Base-by-base conservation (phyloP, 1,140 invertebrate genomes). In the Aleiodes sp. region DNA sequence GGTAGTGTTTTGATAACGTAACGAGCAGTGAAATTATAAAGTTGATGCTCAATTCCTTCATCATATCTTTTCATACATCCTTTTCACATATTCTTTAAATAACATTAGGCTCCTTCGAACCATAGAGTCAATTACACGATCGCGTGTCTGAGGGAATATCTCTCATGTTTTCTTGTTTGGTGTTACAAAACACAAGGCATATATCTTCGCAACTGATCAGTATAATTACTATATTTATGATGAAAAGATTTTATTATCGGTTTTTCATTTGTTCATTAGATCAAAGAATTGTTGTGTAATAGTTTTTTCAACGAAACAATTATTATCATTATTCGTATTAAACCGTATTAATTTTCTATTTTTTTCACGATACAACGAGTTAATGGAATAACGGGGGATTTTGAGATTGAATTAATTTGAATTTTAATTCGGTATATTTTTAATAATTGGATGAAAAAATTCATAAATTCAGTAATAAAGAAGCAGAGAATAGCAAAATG, bases 221-320 rank as follows among this genome's bases (percentile, higher is more conserved):
- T 35, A 37, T 71, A 71, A 71, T 71, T 39, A 57, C 60, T 43
- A 64, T 63, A 31, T 71, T 67, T 71, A 71, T 31, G 43, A 71
- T 31, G 33, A 43, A 39, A 65, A 29, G 41, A 65, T 70, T 70
- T 16, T 52, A 56, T 46, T 28, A 65, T 70, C 52, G 31, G 62
- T 70, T 52, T 46, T 31, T 70, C 24, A 59, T 43, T 57, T 37
- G 16, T 64, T 63, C 39, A 52, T 52, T 52, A 52, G 26, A 52
- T 59, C 56, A 29, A 29, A 28, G 12, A 8, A 29, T 29, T 59
- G 26, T 29, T 29, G 56, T 28, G 26, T 59, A 29, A 59, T 29
- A n/a, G 12, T 59, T n/a, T n/a, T n/a, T n/a, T n/a, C 3, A 31
- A 59, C 24, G 4, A 31, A 14, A n/a, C n/a, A 16, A 59, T 29